Evolutionary conservation across 2,797 vertebrate species (phyloP), one percentile per base, ranked within the genome.

Genomic region (Argyrosomus regius): DNA sequence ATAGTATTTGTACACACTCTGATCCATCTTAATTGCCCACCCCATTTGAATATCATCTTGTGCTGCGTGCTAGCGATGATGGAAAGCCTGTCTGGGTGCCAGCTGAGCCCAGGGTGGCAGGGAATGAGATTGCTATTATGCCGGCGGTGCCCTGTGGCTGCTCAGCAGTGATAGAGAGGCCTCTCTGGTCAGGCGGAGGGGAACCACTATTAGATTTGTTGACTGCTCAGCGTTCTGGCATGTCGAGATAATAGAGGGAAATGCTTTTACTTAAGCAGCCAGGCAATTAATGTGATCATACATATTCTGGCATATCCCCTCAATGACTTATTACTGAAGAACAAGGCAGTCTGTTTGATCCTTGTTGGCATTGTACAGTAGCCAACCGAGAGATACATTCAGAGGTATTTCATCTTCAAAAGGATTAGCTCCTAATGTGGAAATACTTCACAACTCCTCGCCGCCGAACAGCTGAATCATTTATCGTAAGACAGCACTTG

Each of bases 261-360:
- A 80, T 63, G 70, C 60, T 84, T 90, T 90, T 60, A 76, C 62
- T 85, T 80, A 72, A 83, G 78, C 78, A 84, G 83, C 78, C 57
- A 85, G 79, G 65, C 83, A 88, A 88, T 90, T 88, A 87, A 85
- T 78, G 76, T 68, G 81, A 92, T 88, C 72, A 73, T 80, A 79
- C 69, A 72, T 77, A 78, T 76, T 84, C 71, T 75, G 70, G 75
- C 77, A 63, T 72, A 76, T 76, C 72, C 75, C 75, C 75, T 75
- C 76, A 81, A 59, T 81, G 78, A 84, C 72, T 87, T 87, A 84
- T 85, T 69, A 75, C 71, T 69, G 17, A 52, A 88, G 57, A 90
- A 89, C 74, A 90, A 89, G 85, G 77, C 65, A 53, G 66, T 64
- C 61, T 72, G 75, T 89, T 84, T 89, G 77, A 92, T 90, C 82